Percentiles rank a stretch among this genome's conserved stretches.
These are phyloP conservation scores for Acheta domesticus DNA, from an alignment of 2,888 invertebrate species.

Conservation along the genomic window DNA sequence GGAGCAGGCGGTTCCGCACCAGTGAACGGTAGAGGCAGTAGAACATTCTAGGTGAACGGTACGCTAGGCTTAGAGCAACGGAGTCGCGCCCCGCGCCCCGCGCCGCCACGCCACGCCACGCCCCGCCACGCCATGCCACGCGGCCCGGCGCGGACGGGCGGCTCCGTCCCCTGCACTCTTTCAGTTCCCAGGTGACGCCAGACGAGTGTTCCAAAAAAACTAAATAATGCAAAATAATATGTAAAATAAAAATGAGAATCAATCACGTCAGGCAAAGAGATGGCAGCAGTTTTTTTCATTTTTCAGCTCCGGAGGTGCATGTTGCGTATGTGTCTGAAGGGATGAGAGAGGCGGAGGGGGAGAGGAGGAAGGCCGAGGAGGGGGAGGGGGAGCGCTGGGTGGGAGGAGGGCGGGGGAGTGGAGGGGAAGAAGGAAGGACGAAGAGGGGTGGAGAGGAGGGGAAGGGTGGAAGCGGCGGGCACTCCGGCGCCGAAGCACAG, in stretches of 20 bases:
- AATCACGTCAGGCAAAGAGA: neutral
- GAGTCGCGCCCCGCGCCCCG: neutral
- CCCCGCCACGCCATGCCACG: too few relatives aligned
- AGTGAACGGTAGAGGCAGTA: slow-evolving; percentile 1
- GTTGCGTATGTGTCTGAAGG: neutral
- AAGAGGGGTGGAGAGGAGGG: too few relatives aligned
- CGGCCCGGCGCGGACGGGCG: neutral
- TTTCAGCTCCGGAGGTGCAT: neutral
- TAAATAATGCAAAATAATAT: neutral
- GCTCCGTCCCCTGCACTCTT: slow-evolving; percentile 5
- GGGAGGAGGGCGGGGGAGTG: too few relatives aligned
- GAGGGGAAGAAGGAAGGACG: too few relatives aligned
- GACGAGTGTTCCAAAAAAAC: neutral
- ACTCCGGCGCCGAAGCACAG: too few relatives aligned
- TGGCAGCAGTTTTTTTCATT: neutral
- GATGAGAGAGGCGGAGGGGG: neutral
- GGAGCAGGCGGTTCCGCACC: slow-evolving; percentile 1
- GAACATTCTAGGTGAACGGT: slow-evolving; percentile 1
- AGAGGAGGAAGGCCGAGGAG: too few relatives aligned
- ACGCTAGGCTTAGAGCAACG: neutral
- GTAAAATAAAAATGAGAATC: neutral
- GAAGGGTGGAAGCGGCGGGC: too few relatives aligned
- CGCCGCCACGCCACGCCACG: too few relatives aligned
- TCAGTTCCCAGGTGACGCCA: slow-evolving; percentile 9
- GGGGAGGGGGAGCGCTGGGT: too few relatives aligned